Evolutionary conservation across 1,140 invertebrate species (phyloP), one percentile per base, ranked within the genome.

Genomic region (Platorchestia sp.): DNA sequence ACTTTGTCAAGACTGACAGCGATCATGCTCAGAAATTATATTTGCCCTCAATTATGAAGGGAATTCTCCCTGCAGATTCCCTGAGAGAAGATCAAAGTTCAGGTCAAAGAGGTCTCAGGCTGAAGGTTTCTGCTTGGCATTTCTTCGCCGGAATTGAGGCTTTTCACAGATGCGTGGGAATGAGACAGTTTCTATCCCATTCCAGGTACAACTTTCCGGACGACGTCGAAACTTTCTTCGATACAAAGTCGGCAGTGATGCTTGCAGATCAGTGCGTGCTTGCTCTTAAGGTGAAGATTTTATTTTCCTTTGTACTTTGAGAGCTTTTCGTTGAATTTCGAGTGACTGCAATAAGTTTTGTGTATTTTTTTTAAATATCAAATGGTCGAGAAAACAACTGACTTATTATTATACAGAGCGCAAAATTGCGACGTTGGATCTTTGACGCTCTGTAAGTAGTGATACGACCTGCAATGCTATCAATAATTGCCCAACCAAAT

Each of bases 131-230:
- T 89, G 10, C 41, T 89, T 42, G 16, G 87, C 41, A 42, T 42
- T 42, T 42, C 87, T 75, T 19, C 87, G 87, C 59, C 14, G 59
- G 59, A 75, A 22, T 75, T 14, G 59, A 36, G 27, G 3, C n/a
- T 75, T 75, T 14, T 75, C 36, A 75, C 14, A 10, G 36, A 75
- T 75, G 59, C 59, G 59, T 75, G 27, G 5, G 5, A 89, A 89
- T 89, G 87, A 89, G n/a, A 86, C 36, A 89, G 43, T 89, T 89
- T 42, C 87, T 43, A 89, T 89, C 87, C 27, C 36, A 89, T 93
- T 93, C 47, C 91, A 93, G 91, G 36, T 93, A 93, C 91, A 93
- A 93, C 91, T 93, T 93, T 93, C 91, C 91, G 91, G 91, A 44
- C 43, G 91, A 45, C 91, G 43, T 93, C 91, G 91, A 93, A 47